Conservation (phyloP, 2,113 vertebrate species). For the Progne subis region DNA sequence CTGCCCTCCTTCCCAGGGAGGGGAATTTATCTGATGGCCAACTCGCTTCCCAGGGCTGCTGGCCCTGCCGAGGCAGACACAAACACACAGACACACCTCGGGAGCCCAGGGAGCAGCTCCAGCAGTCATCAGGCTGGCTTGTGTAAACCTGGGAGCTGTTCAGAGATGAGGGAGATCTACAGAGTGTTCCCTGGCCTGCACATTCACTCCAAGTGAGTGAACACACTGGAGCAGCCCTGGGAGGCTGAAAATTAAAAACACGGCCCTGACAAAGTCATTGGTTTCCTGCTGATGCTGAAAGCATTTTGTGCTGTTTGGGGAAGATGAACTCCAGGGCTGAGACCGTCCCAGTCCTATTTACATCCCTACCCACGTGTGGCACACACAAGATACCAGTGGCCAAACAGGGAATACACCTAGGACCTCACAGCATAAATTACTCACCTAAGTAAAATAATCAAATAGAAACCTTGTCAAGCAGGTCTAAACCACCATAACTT, state of each 20-base stretch:
- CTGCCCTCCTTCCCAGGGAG: neutral
- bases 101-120: neutral
- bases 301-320: neutral
- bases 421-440: neutral
- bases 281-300: neutral
- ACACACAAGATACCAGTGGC: accelerated
- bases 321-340: neutral
- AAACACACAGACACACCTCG: accelerated
- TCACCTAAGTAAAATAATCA: neutral
- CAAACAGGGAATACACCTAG: accelerated
- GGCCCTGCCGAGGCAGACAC: neutral
- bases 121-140: neutral
- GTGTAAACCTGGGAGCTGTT: neutral
- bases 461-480: neutral
- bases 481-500: neutral
- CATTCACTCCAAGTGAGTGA: neutral
- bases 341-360: neutral
- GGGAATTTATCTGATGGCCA: neutral
- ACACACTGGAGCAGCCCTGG: neutral
- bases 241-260: neutral
- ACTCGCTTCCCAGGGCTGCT: neutral
- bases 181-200: neutral
- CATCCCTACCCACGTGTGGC: accelerated
- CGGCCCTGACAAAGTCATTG: accelerated
- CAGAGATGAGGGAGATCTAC: neutral